phyloP scores from a whole-genome alignment of 2,113 vertebrate species.

The Platichthys flesus region DNA sequence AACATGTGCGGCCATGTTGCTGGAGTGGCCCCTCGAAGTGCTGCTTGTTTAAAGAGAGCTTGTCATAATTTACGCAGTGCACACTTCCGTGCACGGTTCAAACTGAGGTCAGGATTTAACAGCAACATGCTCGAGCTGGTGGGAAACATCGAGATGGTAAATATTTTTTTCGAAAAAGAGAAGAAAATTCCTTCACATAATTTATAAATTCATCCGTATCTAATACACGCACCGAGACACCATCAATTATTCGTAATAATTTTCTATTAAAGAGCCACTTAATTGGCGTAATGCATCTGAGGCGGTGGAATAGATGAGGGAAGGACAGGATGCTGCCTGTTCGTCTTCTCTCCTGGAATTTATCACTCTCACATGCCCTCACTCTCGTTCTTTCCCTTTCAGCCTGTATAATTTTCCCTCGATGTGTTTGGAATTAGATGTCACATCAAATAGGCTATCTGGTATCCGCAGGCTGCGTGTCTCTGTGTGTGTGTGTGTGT shows the following conservation, averaged over 20 bases:
- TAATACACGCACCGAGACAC: slow-evolving; percentile 7
- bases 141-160: too few relatives aligned
- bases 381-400: slow-evolving; percentile 22
- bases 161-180: not conserved
- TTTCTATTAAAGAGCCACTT: slow-evolving; percentile 24
- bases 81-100: not conserved
- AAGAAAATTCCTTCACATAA: slow-evolving; percentile 1
- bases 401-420: slow-evolving; percentile 46
- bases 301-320: slow-evolving; percentile 6
- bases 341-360: slow-evolving; percentile 23
- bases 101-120: not conserved
- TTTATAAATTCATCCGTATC: slow-evolving; percentile 3
- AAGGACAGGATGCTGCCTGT: slow-evolving; percentile 13
- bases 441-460: slow-evolving; percentile 62
- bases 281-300: slow-evolving; percentile 35
- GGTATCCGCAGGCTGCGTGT: slow-evolving; percentile 22
- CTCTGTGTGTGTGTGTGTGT: slow-evolving; percentile 7
- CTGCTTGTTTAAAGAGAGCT: not conserved
- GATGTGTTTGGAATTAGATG: slow-evolving; percentile 57
- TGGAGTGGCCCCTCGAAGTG: not conserved
- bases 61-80: not conserved
- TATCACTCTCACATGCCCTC: slow-evolving; percentile 17
- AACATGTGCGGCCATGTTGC: not conserved
- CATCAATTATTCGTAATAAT: slow-evolving; percentile 29
- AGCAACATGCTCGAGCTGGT: not conserved